Base-by-base conservation (phyloP, 2,888 invertebrate species). In the Noctua fimbriata region DNA sequence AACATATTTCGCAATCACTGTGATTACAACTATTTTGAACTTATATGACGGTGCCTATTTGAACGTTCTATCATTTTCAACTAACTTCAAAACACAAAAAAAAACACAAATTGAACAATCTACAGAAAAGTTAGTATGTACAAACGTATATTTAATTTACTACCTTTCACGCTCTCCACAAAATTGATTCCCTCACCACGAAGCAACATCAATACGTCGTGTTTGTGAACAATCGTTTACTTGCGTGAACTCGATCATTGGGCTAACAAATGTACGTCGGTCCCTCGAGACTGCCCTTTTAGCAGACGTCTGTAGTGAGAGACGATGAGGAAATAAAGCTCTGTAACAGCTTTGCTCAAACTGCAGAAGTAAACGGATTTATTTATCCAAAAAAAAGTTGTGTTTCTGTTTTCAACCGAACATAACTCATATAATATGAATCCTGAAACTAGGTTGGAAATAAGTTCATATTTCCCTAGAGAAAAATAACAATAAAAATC, bases 181-280 rank as follows among this genome's bases (percentile, higher is more conserved):
- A 36, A 52, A 65, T 32, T 58, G 21, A 66, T 24, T 70, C 49
- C 58, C 58, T 70, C 58, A 36, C 76, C 41, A 76, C 18, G n/a
- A 73, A 63, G 2, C n/a, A 47, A 44, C 32, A 65, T 69, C 52
- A 66, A 21, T 70, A 66, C 69, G 41, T 66, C 28, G 52, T 80
- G 47, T 70, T 81, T 71, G 66, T 76, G 21, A 71, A 66, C 76
- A 71, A 81, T 76, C 28, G 60, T 81, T 81, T 60, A 76, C 66
- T 47, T 55, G 58, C 28, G 55, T 58, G 47, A 81, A 67, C 66
- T 81, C 32, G n/a, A 24, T 36, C 67, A 76, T 47, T 81, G 76
- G 81, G 44, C 32, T 55, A 67, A 41, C 76, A 69, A 69, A 60
- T 52, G 60, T 70, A n/a, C 41, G 65, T 52, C 52, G 41, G n/a